phyloP scores from a whole-genome alignment of 2,888 invertebrate species.

The Ophion obscuratus region DNA sequence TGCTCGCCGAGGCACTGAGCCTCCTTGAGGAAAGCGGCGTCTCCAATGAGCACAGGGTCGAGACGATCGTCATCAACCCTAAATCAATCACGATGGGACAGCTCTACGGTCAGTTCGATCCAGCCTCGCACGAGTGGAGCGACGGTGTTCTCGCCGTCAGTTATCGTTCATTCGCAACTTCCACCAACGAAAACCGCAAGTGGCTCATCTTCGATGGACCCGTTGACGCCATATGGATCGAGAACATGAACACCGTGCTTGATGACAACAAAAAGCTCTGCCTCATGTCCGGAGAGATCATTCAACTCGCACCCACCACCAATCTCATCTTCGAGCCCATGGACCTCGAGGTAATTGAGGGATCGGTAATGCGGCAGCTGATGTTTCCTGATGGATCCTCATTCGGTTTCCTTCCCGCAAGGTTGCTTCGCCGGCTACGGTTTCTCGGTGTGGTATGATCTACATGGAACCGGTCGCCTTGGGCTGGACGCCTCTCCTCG shows the following conservation, averaged over 20 bases:
- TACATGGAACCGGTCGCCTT: conserved; percentile 95
- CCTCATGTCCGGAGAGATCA: conserved; percentile 98
- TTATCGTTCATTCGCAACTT: conserved; percentile 92
- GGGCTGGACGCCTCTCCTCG: conserved; percentile 94
- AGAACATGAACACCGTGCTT: conserved; percentile 97
- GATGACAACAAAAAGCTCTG: conserved; percentile 98
- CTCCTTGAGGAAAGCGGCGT: conserved; percentile 90
- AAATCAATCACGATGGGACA: conserved; percentile 98
- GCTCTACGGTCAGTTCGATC: conserved; percentile 97
- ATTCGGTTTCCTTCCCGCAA: conserved; percentile 48
- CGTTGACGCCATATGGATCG: conserved; percentile 98
- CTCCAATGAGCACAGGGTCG: conserved; percentile 91
- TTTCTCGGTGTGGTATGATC: conserved; percentile 98
- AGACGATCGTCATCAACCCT: conserved; percentile 95
- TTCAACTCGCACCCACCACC: conserved; percentile 94
- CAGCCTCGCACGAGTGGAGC: conserved; percentile 97
- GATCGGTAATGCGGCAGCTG: not conserved
- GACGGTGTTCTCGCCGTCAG: conserved; percentile 94
- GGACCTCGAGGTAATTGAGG: conserved; percentile 90
- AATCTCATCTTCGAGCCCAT: conserved; percentile 97
- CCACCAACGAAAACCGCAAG: conserved; percentile 89
- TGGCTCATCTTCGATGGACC: conserved; percentile 99
- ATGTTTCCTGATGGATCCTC: too few species aligned
- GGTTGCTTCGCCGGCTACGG: conserved; percentile 96
- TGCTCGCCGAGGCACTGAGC: conserved; percentile 92